These are phyloP conservation scores for Epinephelus coioides DNA, from an alignment of 2,797 vertebrate species.

Conservation along the genomic window DNA sequence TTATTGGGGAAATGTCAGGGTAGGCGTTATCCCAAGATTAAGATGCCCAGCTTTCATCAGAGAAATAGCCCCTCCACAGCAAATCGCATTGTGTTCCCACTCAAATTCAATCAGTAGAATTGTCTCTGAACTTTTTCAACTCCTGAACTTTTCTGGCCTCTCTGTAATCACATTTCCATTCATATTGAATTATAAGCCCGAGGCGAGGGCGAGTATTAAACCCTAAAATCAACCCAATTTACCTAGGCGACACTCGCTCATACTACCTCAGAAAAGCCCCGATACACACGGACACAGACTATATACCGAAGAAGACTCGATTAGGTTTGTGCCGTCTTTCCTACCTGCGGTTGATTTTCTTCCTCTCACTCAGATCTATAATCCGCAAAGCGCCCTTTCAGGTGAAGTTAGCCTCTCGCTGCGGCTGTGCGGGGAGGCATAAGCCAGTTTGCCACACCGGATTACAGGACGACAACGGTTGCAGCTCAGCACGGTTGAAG, in stretches of 20 bases:
- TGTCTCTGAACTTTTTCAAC: constrained; percentile 70
- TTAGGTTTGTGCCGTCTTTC: constrained; percentile 44
- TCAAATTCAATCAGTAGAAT: constrained; percentile 71
- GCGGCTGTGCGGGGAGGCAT: constrained; percentile 33
- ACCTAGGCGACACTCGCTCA: constrained; percentile 27
- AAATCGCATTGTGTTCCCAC: constrained; percentile 73
- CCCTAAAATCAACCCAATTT: constrained; percentile 56
- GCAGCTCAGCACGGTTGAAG: constrained; percentile 35
- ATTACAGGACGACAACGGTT: constrained; percentile 59
- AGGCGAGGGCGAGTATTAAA: constrained; percentile 40
- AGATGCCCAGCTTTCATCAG: constrained; percentile 71
- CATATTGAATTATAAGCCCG: constrained; percentile 60
- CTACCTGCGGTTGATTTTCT: constrained; percentile 39
- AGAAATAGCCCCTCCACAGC: constrained; percentile 56
- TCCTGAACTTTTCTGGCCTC: constrained; percentile 62
- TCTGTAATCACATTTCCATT: constrained; percentile 69
- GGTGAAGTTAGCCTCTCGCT: constrained; percentile 58
- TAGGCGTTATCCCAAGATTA: constrained; percentile 60
- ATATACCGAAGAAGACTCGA: constrained; percentile 40
- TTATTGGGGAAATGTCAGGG: constrained; percentile 70
- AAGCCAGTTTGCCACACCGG: constrained; percentile 67
- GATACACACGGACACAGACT: constrained; percentile 18
- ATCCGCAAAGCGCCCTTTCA: constrained; percentile 52
- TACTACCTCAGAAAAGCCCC: constrained; percentile 19
- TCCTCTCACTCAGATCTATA: constrained; percentile 37